Base-by-base conservation (phyloP, 2,888 invertebrate species). In the Axea sp. region DNA sequence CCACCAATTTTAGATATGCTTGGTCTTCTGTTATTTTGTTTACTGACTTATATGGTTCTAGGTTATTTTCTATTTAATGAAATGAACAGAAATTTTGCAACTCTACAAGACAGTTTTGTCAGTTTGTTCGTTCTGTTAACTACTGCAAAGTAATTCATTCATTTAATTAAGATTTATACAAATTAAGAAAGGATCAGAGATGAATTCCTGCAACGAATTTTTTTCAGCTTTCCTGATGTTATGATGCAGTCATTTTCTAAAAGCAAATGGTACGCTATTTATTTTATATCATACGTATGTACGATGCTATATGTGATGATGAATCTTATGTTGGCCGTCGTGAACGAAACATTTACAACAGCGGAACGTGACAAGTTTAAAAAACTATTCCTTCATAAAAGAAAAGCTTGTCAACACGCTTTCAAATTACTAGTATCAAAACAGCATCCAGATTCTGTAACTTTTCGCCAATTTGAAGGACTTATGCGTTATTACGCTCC, bases 261-360 rank as follows among this genome's bases (percentile, higher is more conserved):
- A 80, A 93, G 92, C 26, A 93, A 93, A 84, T 95, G 93, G 93
- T 93, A 93, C 82, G 93, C 94, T n/a, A 88, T 95, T 64, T 96
- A 95, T 89, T 96, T 96, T 88, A 93, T 96, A 71, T 91, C 93
- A 3, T 96, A 96, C 88, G 92, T 96, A 77, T 93, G 93, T 76
- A 93, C 94, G 24, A 95, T 95, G 76, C 90, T 96, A 6, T 96
- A 95, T 86, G 93, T 96, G 37, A 91, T 96, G 76, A 96, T 96
- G 95, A 96, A 96, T 88, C 90, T 96, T 93, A 93, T 96, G 93
- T 89, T 96, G 79, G 96, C 96, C 64, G 96, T 96, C 19, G 96
- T 96, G 2, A 96, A 96, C 87, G 96, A 96, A 88, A 93, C 95
- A 0, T 96, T 96, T 86, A 95, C 95, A 0, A 92, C 93, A 26